Base-by-base conservation (phyloP, 1,140 invertebrate species). In the Drosophila sechellia region DNA sequence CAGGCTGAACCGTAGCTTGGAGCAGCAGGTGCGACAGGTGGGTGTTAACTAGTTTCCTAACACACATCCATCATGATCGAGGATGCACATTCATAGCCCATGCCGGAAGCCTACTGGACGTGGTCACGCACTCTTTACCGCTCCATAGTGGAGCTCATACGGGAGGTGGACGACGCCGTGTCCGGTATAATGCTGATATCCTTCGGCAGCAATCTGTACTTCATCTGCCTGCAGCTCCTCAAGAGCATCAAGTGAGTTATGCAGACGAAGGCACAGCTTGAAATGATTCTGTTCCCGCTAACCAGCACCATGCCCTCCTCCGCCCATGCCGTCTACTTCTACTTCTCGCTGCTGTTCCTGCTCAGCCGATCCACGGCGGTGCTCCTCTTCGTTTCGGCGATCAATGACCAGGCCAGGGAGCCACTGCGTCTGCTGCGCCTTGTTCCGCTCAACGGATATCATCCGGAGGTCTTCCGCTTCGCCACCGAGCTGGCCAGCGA, bases 311-410 rank as follows among this genome's bases (percentile, higher is more conserved):
- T 90, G 90, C 86, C 86, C 39, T 90, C 89, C 8, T 27, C 66
- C 4, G 86, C 76, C 10, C 91, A 92, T 52, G 60, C 79, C 0
- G 63, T 94, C 2, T 95, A 95, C 77, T 95, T 94, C 74, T 95
- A 95, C 71, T 94, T 93, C 46, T 95, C 95, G 2, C 94, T 96
- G 55, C 83, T 92, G 0, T 95, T 95, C 69, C 91, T 95, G 4
- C 57, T 74, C 15, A 53, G 93, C 6, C 92, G 95, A 58, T 94
- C 94, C 0, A 74, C 93, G 2, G 91, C 93, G 0, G 95, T 96
- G 3, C 94, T 94, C 0, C 78, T 95, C 4, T 93, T 93, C 20
- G 92, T 94, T 1, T 94, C 95, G 4, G 92, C 93, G 20, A 94
- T 96, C 2, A 92, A 95, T 65, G 94, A 95, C 84, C 93, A 94